A percentile compares a stretch with the other conserved stretches of the same genome.
phyloP scores from a whole-genome alignment of 2,113 vertebrate species.

The Microcebus murinus region DNA sequence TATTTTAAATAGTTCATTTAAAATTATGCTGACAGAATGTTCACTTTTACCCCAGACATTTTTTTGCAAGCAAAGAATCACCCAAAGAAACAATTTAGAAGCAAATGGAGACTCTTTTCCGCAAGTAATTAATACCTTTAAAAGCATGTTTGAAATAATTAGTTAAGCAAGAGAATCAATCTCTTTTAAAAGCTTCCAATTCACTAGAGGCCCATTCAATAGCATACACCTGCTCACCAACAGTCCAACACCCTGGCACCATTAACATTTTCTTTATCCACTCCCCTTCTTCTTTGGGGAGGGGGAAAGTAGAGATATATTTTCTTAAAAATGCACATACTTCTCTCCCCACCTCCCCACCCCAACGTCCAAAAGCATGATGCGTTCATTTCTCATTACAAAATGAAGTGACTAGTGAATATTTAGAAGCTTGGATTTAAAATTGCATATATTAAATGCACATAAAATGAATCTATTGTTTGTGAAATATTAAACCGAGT shows the following conservation, averaged over 20 bases:
- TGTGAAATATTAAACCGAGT: slow-evolving; percentile 58
- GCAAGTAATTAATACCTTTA: slow-evolving; percentile 79
- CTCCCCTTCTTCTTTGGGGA: background rate
- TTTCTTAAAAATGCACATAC: slow-evolving; percentile 54
- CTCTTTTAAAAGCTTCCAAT: slow-evolving; percentile 79
- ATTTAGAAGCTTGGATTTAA: slow-evolving; percentile 49
- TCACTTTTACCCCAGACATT: slow-evolving; percentile 64
- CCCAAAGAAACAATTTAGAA: slow-evolving; percentile 74
- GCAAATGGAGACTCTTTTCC: slow-evolving; percentile 71
- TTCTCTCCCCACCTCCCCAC: background rate
- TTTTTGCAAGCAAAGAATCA: slow-evolving; percentile 66
- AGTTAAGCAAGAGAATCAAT: slow-evolving; percentile 76
- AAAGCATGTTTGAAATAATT: slow-evolving; percentile 79
- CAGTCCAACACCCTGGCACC: background rate
- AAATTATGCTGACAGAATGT: slow-evolving; percentile 54
- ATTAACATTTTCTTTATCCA: slow-evolving; percentile 41
- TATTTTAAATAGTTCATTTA: slow-evolving; percentile 27
- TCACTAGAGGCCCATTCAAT: slow-evolving; percentile 64
- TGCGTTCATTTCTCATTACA: slow-evolving; percentile 27
- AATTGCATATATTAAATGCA: slow-evolving; percentile 1
- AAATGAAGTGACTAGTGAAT: background rate
- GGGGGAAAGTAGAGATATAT: background rate
- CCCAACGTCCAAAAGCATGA: background rate
- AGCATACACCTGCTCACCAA: slow-evolving; percentile 69
- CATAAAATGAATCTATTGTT: slow-evolving; percentile 43